Percentiles rank a stretch among this genome's conserved stretches.
Evolutionary conservation across 2,113 vertebrate genomes (phyloP).

Genomic region (Dicaeum eximium): DNA sequence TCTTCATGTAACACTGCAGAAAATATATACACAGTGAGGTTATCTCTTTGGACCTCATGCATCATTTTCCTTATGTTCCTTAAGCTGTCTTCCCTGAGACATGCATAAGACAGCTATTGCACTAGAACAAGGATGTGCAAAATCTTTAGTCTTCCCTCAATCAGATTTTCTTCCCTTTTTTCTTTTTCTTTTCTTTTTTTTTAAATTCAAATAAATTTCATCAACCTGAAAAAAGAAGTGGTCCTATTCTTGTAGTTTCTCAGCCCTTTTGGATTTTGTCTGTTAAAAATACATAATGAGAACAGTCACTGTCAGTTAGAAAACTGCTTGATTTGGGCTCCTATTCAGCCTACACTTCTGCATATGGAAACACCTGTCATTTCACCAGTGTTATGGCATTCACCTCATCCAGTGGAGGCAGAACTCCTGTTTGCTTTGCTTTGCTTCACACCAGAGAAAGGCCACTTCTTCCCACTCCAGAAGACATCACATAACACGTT

Average conservation of each 20-base stretch:
- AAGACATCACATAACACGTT: neutral
- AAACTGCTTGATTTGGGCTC: neutral
- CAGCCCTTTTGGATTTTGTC: neutral
- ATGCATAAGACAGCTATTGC: neutral
- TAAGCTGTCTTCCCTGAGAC: neutral
- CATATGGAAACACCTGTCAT: neutral
- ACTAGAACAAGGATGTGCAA: neutral
- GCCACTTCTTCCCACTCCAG: neutral
- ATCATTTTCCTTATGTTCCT: neutral
- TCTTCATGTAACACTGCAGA: neutral
- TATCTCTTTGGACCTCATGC: neutral
- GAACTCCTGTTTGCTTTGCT: neutral
- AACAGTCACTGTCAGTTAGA: neutral
- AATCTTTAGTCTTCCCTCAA: neutral
- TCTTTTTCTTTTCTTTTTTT: neutral
- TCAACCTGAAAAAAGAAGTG: neutral
- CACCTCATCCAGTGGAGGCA: neutral
- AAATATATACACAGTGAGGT: neutral
- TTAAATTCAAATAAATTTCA: neutral
- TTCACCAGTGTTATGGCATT: neutral
- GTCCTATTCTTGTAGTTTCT: neutral
- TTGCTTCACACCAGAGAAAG: neutral
- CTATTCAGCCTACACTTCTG: neutral
- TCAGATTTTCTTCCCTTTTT: neutral
- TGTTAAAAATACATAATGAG: rapidly evolving